Percentiles rank a stretch among this genome's conserved stretches.
These are phyloP conservation scores for Asarcornis scutulata DNA, from an alignment of 2,113 vertebrate species.

Conservation along the genomic window DNA sequence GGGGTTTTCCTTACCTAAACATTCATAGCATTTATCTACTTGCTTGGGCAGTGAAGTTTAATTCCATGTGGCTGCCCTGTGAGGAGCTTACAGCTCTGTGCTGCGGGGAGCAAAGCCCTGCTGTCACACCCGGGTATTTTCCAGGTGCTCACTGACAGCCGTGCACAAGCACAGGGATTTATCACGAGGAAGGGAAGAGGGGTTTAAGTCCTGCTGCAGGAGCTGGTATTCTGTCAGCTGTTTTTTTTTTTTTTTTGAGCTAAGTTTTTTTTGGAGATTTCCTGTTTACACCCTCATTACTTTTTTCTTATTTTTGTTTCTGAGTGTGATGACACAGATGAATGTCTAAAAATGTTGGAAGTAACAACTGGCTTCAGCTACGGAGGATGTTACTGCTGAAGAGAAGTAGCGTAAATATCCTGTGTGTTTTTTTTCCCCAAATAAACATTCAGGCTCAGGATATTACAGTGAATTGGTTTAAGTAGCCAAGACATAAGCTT, in stretches of 20 bases:
- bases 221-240: background rate
- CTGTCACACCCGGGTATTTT: background rate
- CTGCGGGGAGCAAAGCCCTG: background rate
- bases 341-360: constrained; percentile 73
- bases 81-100: background rate
- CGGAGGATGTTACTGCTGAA: constrained; percentile 57
- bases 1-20: background rate
- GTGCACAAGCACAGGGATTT: background rate
- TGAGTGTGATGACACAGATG: constrained; percentile 29
- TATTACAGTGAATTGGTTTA: background rate
- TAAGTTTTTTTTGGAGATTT: constrained; percentile 14
- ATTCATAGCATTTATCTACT: no score
- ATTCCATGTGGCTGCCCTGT: background rate
- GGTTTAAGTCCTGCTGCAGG: background rate
- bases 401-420: constrained; percentile 61
- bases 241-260: background rate
- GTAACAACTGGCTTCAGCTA: constrained; percentile 48
- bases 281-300: constrained; percentile 70
- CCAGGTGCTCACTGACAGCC: background rate
- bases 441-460: constrained; percentile 13
- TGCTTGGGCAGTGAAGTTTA: background rate
- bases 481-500: background rate
- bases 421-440: constrained; percentile 2
- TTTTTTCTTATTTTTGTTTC: constrained; percentile 21
- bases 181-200: background rate